phyloP scores from a whole-genome alignment of 2,113 vertebrate species.

The Grammomys dolichurus region DNA sequence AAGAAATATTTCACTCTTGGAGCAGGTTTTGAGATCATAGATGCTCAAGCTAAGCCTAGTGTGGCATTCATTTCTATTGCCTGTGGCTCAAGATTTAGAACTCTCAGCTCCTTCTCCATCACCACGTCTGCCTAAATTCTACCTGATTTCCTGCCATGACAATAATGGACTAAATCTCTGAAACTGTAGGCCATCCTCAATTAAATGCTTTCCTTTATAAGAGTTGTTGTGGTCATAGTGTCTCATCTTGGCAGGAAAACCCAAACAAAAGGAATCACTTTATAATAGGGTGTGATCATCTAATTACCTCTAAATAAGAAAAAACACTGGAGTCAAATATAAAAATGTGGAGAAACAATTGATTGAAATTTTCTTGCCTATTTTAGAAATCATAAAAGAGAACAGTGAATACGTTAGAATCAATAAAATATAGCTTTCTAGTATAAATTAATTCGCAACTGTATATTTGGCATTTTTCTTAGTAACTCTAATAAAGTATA shows the following conservation, averaged over 20 bases:
- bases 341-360: neutral
- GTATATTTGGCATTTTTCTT: neutral
- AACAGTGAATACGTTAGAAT: neutral
- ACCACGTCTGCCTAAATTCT: neutral
- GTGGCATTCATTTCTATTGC: neutral
- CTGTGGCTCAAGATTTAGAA: neutral
- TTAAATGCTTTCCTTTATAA: neutral
- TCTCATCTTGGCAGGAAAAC: neutral
- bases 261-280: neutral
- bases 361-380: neutral
- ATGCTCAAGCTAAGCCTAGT: neutral
- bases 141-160: neutral
- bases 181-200: neutral
- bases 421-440: neutral
- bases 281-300: neutral
- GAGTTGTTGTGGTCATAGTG: neutral
- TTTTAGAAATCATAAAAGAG: conserved; percentile 34
- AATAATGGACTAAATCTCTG: neutral
- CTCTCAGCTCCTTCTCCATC: neutral
- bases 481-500: neutral
- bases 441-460: neutral
- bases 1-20: neutral
- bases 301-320: neutral
- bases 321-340: neutral
- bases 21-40: neutral